Evolutionary conservation across 2,888 invertebrate genomes (phyloP).

Genomic region (Sclerodermus sp.): DNA sequence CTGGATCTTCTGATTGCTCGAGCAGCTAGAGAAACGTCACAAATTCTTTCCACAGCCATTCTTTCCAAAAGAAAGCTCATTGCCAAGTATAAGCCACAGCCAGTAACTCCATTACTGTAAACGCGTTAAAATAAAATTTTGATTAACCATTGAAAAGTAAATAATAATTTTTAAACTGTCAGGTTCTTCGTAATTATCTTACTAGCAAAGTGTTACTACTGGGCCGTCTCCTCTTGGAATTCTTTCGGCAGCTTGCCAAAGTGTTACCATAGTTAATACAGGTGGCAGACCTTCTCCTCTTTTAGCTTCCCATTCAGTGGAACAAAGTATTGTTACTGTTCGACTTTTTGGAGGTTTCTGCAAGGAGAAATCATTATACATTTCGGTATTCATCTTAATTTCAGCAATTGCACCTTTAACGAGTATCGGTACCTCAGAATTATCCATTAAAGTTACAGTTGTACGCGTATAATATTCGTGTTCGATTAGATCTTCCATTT

Average conservation of each 20-base stretch:
- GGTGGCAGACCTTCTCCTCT: constrained; percentile 35
- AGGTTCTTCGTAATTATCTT: constrained; percentile 27
- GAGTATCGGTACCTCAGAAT: constrained; percentile 26
- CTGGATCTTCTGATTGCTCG: constrained; percentile 57
- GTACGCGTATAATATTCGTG: constrained; percentile 23
- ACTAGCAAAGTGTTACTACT: constrained; percentile 56
- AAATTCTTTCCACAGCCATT: constrained; percentile 59
- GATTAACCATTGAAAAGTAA: background rate
- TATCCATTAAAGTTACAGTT: constrained; percentile 30
- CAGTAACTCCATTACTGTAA: constrained; percentile 58
- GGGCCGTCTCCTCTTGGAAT: constrained; percentile 45
- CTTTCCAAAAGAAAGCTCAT: constrained; percentile 58
- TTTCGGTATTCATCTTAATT: background rate
- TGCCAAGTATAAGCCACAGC: constrained; percentile 58
- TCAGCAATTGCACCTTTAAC: background rate
- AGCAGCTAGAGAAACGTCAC: constrained; percentile 60
- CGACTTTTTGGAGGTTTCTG: constrained; percentile 22
- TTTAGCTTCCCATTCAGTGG: constrained; percentile 45
- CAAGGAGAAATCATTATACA: background rate
- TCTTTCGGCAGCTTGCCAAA: constrained; percentile 50
- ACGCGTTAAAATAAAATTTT: background rate
- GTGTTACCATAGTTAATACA: constrained; percentile 42
- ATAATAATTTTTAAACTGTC: background rate
- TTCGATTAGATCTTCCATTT: constrained; percentile 19
- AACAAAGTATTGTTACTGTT: constrained; percentile 30